Evolutionary conservation across 2,113 vertebrate species (phyloP), one percentile per base, ranked within the genome.

Genomic region (Otis tarda): DNA sequence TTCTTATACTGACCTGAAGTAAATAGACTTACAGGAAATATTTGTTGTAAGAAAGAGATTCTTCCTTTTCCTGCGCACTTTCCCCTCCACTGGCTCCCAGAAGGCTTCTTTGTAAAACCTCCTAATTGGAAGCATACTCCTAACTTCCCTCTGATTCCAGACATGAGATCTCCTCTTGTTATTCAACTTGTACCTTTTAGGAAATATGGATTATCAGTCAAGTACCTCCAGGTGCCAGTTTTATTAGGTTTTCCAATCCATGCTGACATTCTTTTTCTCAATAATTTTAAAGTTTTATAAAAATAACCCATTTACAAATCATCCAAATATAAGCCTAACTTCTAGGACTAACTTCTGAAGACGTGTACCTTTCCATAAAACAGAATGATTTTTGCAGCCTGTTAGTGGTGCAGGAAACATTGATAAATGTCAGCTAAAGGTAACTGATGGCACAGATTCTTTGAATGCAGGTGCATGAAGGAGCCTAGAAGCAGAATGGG

Each of bases 1-100:
- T 87, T 77, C 61, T 87, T 78, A 3, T 12, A 14, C 22, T 81
- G 65, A 75, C 49, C 55, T 68, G 49, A 64, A 68, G 43, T 81
- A 83, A 94, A 89, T 21, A 84, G 35, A 35, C 14, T 75, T 56
- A 57, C 24, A 94, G 91, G 50, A 93, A 93, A 82, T 91, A 82
- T 7, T 83, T 88, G 22, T 79, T 90, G 16, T 75, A 82, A 83
- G 55, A 80, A 94, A 43, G 55, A 68, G 47, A 41, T 56, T 81
- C 39, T 95, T 89, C 60, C 16, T 64, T 95, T 76, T 90, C 56
- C 77, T 64, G 79, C 4, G 6, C 27, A 23, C 64, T 88, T 96
- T 83, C 28, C 47, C 50, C 50, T 69, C 59, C 4, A 1, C 78
- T 70, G 82, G 4, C 33, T 93, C 33, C 33, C 49, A 78, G 75